A percentile compares a stretch with the other conserved stretches of the same genome.
These are phyloP conservation scores for Ochlodes sylvanus DNA, from an alignment of 2,888 invertebrate genomes.

Conservation along the genomic window DNA sequence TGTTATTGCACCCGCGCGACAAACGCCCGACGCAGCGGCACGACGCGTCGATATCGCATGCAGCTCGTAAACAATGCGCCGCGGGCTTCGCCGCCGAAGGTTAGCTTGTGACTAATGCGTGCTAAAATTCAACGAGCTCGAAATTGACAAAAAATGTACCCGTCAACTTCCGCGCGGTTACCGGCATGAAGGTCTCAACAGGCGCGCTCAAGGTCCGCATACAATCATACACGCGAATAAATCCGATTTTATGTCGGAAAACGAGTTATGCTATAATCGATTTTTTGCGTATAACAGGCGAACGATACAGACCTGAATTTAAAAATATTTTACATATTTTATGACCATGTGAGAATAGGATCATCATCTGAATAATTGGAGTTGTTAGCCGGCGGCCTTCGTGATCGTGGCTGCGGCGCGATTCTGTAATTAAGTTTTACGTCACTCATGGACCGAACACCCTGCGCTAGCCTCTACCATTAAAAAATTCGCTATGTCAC, in stretches of 20 bases:
- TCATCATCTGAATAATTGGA: constrained; percentile 74
- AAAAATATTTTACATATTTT: constrained; percentile 67
- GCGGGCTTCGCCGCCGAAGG: constrained; percentile 67
- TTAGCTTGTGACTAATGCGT: constrained; percentile 79
- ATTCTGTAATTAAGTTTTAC: constrained; percentile 83
- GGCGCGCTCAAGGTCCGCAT: constrained; percentile 81
- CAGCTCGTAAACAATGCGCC: constrained; percentile 67
- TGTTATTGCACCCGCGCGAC: constrained; percentile 70
- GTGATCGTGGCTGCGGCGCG: constrained; percentile 70
- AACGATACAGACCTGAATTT: constrained; percentile 64
- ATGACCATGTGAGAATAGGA: constrained; percentile 65
- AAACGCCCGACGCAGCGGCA: constrained; percentile 43
- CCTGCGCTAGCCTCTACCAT: constrained; percentile 77
- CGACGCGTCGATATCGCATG: constrained; percentile 64
- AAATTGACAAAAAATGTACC: constrained; percentile 80
- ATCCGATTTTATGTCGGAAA: constrained; percentile 76
- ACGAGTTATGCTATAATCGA: constrained; percentile 67
- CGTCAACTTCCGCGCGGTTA: constrained; percentile 84
- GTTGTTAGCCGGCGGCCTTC: constrained; percentile 76
- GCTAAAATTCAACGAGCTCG: constrained; percentile 76
- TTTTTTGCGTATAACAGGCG: constrained; percentile 66
- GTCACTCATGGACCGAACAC: constrained; percentile 79
- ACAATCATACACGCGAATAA: constrained; percentile 80
- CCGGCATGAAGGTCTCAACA: constrained; percentile 82
- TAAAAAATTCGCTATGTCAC: constrained; percentile 73